Conservation (phyloP, 2,113 vertebrate species). For the Felis catus region F.catus_Fca126_mat1.0 CM031416.1:130345001-130345500, state of each 20-base stretch:
- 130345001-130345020: not conserved
- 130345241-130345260: slow-evolving; percentile 19
- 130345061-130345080: not conserved
- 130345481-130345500: slow-evolving; percentile 67
- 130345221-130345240: not conserved
- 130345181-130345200: not conserved
- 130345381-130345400: slow-evolving; percentile 29
- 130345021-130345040: not conserved
- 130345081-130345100: slow-evolving; percentile 42
- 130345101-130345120: not conserved
- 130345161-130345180: not conserved
- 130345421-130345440: slow-evolving; percentile 69
- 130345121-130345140: not conserved
- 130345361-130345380: slow-evolving; percentile 60
- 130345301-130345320: slow-evolving; percentile 27
- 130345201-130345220: slow-evolving; percentile 41
- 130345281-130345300: slow-evolving; percentile 33
- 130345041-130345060: slow-evolving; percentile 29
- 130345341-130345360: slow-evolving; percentile 55
- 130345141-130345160: not conserved
- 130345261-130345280: slow-evolving; percentile 63
- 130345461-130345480: slow-evolving; percentile 50
- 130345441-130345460: slow-evolving; percentile 67
- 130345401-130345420: slow-evolving; percentile 46
- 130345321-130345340: slow-evolving; percentile 40